These are phyloP conservation scores for Hirtodrosophila duncani DNA, from an alignment of 2,888 invertebrate genomes.

Conservation along the genomic window DNA sequence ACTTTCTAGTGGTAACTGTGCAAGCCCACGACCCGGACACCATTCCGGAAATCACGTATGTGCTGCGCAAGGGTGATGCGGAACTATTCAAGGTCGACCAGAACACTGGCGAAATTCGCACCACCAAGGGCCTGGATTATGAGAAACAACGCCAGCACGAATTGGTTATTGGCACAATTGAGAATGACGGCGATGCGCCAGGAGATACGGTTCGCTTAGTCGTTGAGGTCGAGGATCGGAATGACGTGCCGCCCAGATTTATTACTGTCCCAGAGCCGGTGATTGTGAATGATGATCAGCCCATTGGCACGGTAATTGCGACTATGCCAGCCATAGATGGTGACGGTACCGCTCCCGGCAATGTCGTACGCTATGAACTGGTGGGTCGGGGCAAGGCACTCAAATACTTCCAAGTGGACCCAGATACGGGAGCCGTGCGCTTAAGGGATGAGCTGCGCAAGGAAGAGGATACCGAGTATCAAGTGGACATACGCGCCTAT, in stretches of 20 bases:
- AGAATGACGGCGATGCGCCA: constrained; percentile 84
- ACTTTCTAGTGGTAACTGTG: constrained; percentile 88
- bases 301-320: constrained; percentile 89
- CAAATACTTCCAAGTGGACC: constrained; percentile 92
- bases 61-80: constrained; percentile 88
- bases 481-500: constrained; percentile 91
- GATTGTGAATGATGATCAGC: constrained; percentile 89
- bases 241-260: constrained; percentile 93
- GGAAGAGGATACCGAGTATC: constrained; percentile 92
- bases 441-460: constrained; percentile 91
- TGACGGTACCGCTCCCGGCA: constrained; percentile 91
- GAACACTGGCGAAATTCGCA: constrained; percentile 87
- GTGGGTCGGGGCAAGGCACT: constrained; percentile 89
- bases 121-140: constrained; percentile 86
- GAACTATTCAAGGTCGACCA: constrained; percentile 91
- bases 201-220: constrained; percentile 84
- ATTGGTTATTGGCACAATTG: constrained; percentile 88
- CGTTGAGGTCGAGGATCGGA: constrained; percentile 85
- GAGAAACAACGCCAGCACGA: constrained; percentile 87
- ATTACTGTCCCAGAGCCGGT: constrained; percentile 89
- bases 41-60: constrained; percentile 89
- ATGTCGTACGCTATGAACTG: constrained; percentile 88
- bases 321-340: constrained; percentile 89
- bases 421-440: constrained; percentile 88
- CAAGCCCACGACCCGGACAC: constrained; percentile 92